Evolutionary conservation across 30 jellyfish, hydroid and myxozoan genomes (phyloP), one percentile per base, ranked within the genome.

Genomic region (Mastigias papua): DNA sequence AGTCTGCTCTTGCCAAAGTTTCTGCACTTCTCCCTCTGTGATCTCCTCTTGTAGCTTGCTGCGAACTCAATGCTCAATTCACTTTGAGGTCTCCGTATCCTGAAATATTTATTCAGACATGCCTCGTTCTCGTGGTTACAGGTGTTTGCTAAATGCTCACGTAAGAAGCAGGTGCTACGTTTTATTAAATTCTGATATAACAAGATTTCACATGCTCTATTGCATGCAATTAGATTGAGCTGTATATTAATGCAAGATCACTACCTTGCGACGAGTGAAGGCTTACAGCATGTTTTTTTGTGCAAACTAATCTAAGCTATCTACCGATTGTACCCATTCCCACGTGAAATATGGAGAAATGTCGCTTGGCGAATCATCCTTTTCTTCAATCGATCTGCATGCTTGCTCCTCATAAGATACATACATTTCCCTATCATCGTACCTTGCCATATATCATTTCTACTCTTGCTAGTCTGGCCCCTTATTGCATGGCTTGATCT

Each of bases 91-190:
- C 17, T 54, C 17, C 25, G 3, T 54, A 25, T 54, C 25, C 67
- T 16, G 9, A 5, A 63, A 25, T 63, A 63, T 13, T 27, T 4
- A 20, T 63, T 63, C 74, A 63, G 20, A 19, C 74, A 4, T n/a
- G 23, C 74, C 74, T 63, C 74, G 74, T 63, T 27, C 26, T 27
- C 74, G 23, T 63, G 15, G 5, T 2, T 63, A 42, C 74, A 63
- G 74, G 42, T 63, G 74, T 63, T 25, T 63, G 42, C 70, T 11
- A 27, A 63, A 25, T 26, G 26, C n/a, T 23, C 42, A 7, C 35
- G 74, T 22, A 63, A 3, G 74, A 63, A 63, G 74, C 74, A 63
- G 74, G 74, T 63, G 74, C 74, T 63, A 1, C 26, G 46, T 8
- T 7, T 10, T 37, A 63, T 63, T 63, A 22, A 20, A 57, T 22